Base-by-base conservation (phyloP, 2,113 vertebrate genomes). In the Coptodon bakossiorum region DNA sequence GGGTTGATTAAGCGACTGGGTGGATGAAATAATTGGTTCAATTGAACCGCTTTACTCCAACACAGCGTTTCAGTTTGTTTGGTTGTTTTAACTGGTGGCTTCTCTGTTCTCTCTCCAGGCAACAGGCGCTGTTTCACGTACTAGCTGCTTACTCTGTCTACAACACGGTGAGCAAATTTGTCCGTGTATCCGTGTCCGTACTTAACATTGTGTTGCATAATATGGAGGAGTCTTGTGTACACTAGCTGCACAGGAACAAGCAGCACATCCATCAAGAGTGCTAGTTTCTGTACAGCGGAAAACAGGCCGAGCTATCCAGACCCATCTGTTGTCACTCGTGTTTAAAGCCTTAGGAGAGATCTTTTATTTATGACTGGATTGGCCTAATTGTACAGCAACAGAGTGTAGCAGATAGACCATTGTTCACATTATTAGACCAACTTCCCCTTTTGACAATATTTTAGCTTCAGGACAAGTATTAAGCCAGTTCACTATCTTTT, bases 121-220 rank as follows among this genome's bases (percentile, higher is more conserved):
- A 99, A 86, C 97, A 98, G 92, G 98, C 97, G 1, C 95, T 99
- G 90, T 98, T 99, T 90, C 96, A 99, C 1, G 97, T 99, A 73
- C 95, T 99, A 6, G 96, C 97, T n/a, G 98, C 98, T 1, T 99
- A 99, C 92, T 99, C 98, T 0, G 97, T 99, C 88, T 98, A 99
- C 95, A 98, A 98, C 94, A 97, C 97, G 73, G 98, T 99, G 91
- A 97, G 98, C 96, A 81, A 85, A 63, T 89, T 16, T 63, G 5
- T 13, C 34, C 34, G 36, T 59, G 29, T 50, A 27, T 34, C 24
- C 31, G 50, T 79, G 53, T 68, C 57, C 6, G 6, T 68, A 0
- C 31, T n/a, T 50, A 17, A 61, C 36, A 61, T 31, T 40, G 68
- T 6, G 81, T 90, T 91, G 40, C 80, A 80, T 91, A 87, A 91